A percentile compares a stretch with the other conserved stretches of the same genome.
Evolutionary conservation across 2,113 vertebrate species (phyloP).

Genomic region (Apteryx mantelli): DNA sequence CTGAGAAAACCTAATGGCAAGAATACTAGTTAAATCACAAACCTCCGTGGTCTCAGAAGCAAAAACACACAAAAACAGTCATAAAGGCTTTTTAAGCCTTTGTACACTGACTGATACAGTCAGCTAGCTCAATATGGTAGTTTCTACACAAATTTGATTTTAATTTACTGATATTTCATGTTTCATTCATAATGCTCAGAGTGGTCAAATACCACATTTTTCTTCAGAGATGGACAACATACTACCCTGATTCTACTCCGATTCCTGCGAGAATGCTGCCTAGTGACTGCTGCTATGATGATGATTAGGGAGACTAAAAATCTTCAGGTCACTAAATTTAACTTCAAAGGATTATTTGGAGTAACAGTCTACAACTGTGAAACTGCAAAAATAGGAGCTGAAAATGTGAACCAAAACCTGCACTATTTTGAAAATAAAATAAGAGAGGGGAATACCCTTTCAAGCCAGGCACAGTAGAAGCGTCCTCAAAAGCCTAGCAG

Average conservation of each 20-base stretch:
- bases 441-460: not conserved
- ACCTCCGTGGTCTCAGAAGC: not conserved
- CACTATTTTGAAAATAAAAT: not conserved
- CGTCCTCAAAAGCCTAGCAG: not conserved
- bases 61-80: not conserved
- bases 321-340: not conserved
- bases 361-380: not conserved
- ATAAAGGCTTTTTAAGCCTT: not conserved
- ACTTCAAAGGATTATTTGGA: not conserved
- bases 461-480: not conserved
- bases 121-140: not conserved
- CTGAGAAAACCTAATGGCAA: slow-evolving; percentile 89
- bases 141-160: not conserved
- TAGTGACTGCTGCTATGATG: not conserved
- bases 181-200: not conserved
- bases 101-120: not conserved
- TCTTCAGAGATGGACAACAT: not conserved
- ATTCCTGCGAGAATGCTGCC: not conserved
- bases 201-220: not conserved
- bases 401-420: not conserved
- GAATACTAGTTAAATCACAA: slow-evolving; percentile 25
- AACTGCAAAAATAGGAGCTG: not conserved
- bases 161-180: not conserved
- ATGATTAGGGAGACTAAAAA: not conserved
- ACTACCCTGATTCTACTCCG: not conserved